Percentiles rank a stretch among this genome's conserved stretches.
phyloP scores from a whole-genome alignment of 2,888 invertebrate species.

The Pammene fasciana region DNA sequence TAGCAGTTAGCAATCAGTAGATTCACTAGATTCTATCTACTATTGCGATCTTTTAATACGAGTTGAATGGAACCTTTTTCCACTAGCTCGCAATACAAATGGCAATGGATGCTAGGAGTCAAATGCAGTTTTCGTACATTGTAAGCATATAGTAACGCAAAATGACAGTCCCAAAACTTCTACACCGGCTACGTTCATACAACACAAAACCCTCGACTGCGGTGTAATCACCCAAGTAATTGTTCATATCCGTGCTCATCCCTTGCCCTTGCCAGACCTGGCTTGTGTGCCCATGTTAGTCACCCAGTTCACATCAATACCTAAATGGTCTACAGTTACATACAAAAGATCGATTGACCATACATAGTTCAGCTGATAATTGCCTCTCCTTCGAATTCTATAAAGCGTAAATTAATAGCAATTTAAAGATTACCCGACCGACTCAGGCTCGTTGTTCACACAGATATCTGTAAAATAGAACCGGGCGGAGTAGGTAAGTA shows the following conservation, averaged over 20 bases:
- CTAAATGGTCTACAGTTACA: background rate
- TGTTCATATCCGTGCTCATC: conserved; percentile 11
- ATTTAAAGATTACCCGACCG: conserved; percentile 23
- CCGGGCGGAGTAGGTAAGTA: background rate
- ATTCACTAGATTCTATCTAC: background rate
- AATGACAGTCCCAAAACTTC: background rate
- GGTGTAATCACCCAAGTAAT: conserved; percentile 13
- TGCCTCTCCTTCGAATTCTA: conserved; percentile 17
- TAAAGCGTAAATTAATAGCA: background rate
- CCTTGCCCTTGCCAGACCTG: conserved; percentile 14
- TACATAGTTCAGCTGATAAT: background rate
- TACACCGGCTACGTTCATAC: background rate
- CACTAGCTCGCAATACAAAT: no score
- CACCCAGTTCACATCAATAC: conserved; percentile 7
- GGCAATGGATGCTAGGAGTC: no score
- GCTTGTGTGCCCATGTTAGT: conserved; percentile 10
- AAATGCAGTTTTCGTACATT: no score
- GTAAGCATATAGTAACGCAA: background rate
- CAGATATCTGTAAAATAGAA: conserved; percentile 9
- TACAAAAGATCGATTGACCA: conserved; percentile 2
- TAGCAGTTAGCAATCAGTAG: conserved; percentile 6
- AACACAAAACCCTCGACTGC: background rate
- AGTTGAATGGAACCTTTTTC: background rate
- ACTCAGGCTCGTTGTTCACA: conserved; percentile 12
- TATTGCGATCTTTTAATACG: background rate